phyloP scores from a whole-genome alignment of 2,888 invertebrate species.

The Linyphia triangularis region DNA sequence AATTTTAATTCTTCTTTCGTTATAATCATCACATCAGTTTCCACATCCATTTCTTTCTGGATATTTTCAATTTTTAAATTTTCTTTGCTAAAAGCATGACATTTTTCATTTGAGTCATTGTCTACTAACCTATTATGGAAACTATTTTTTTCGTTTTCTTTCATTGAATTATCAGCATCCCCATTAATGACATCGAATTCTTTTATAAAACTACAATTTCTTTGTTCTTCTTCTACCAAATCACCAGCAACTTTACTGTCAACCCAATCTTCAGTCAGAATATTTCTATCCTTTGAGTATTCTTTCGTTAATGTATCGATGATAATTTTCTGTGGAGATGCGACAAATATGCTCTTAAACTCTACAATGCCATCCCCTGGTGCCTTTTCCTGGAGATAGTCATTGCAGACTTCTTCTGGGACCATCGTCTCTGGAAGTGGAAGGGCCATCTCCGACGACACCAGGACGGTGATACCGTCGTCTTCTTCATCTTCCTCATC shows the following conservation, averaged over 20 bases:
- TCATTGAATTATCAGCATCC: too few species aligned
- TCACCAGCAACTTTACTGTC: too few species aligned
- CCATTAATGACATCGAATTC: too few species aligned
- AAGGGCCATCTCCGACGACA: background rate
- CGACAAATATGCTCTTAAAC: slow-evolving; percentile 48
- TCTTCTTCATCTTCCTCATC: slow-evolving; percentile 46
- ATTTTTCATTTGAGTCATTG: too few species aligned
- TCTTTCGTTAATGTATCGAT: slow-evolving; percentile 41
- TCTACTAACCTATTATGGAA: too few species aligned
- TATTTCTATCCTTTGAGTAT: background rate
- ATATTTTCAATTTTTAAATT: background rate
- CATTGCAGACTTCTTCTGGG: background rate
- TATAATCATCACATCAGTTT: background rate
- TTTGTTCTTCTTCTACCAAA: too few species aligned
- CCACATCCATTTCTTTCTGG: background rate
- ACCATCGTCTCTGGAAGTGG: background rate
- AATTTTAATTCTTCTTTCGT: too few species aligned
- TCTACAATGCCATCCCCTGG: slow-evolving; percentile 41
- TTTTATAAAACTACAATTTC: too few species aligned
- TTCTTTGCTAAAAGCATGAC: background rate
- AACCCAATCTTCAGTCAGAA: too few species aligned
- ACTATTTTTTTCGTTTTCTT: too few species aligned
- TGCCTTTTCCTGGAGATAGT: slow-evolving; percentile 23
- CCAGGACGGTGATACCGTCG: slow-evolving; percentile 27
- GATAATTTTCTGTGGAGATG: slow-evolving; percentile 43